phyloP scores from a whole-genome alignment of 2,888 invertebrate species.

The Baccha elongata region DNA sequence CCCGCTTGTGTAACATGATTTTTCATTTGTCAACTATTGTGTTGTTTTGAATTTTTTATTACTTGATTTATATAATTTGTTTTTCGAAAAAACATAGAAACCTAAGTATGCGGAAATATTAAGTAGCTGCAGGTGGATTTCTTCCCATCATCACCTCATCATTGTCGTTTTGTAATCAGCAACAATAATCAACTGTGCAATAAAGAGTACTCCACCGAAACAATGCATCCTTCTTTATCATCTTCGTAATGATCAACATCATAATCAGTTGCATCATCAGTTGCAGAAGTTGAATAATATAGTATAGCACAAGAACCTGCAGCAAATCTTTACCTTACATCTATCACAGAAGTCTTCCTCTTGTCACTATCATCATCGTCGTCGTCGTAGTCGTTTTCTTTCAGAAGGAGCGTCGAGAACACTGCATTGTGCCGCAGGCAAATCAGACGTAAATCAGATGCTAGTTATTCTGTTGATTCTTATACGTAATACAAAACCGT shows the following conservation, averaged over 20 bases:
- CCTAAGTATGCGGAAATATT: conserved; percentile 53
- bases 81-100: conserved; percentile 27
- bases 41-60: conserved; percentile 38
- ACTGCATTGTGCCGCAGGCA: conserved; percentile 66
- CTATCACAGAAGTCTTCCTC: conserved; percentile 71
- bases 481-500: conserved; percentile 52
- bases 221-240: conserved; percentile 71
- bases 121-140: conserved; percentile 66
- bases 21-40: conserved; percentile 71
- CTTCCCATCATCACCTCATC: conserved; percentile 67
- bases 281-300: conserved; percentile 49
- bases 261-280: conserved; percentile 27
- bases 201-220: conserved; percentile 59
- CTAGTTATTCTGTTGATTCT: conserved; percentile 58
- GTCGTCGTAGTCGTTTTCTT: conserved; percentile 53
- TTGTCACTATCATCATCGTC: conserved; percentile 70
- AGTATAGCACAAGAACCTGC: no score
- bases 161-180: conserved; percentile 70
- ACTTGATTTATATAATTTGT: conserved; percentile 16
- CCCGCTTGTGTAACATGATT: conserved; percentile 53
- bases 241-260: conserved; percentile 50
- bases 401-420: conserved; percentile 68
- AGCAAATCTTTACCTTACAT: conserved; percentile 72
- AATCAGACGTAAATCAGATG: conserved; percentile 70
- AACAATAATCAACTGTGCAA: conserved; percentile 65